These are phyloP conservation scores for Drosophila prostipennis DNA, from an alignment of 2,888 invertebrate genomes.

Conservation along the genomic window DNA sequence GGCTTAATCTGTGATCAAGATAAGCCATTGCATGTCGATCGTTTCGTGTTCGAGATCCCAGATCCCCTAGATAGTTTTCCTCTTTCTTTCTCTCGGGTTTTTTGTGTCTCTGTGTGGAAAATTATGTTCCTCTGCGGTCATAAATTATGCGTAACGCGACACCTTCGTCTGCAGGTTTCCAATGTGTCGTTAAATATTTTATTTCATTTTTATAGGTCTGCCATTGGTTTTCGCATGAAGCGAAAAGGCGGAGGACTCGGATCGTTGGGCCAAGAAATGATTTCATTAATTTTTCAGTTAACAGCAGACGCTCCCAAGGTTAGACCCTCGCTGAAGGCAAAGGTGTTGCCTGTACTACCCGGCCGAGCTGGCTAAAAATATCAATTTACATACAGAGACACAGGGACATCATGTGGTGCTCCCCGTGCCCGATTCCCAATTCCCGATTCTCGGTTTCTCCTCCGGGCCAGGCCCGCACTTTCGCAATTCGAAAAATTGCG, in stretches of 20 bases:
- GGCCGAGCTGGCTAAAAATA: conserved; percentile 53
- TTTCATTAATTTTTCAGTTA: conserved; percentile 75
- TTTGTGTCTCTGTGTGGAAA: conserved; percentile 49
- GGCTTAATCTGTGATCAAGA: conserved; percentile 61
- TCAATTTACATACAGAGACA: conserved; percentile 70
- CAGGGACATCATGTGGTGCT: conserved; percentile 64
- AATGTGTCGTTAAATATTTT: conserved; percentile 68
- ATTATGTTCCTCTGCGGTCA: conserved; percentile 68
- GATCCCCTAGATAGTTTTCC: conserved; percentile 39
- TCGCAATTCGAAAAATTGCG: conserved; percentile 73
- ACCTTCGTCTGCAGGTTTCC: conserved; percentile 77
- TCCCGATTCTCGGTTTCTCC: conserved; percentile 6
- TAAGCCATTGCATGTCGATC: conserved; percentile 62
- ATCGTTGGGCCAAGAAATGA: conserved; percentile 59
- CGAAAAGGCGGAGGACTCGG: conserved; percentile 17
- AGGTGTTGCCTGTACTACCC: conserved; percentile 47
- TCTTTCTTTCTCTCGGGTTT: conserved; percentile 9
- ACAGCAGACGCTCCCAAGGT: conserved; percentile 72
- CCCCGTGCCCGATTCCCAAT: conserved; percentile 29
- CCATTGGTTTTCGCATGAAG: conserved; percentile 45
- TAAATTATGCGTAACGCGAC: conserved; percentile 83
- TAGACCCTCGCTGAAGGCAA: conserved; percentile 60
- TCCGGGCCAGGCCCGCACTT: conserved; percentile 65
- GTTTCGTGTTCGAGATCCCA: conserved; percentile 48
- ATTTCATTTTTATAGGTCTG: conserved; percentile 62